A percentile compares a stretch with the other conserved stretches of the same genome.
Conservation (phyloP, 2,113 vertebrate species). For the Copsychus sechellarum region DNA sequence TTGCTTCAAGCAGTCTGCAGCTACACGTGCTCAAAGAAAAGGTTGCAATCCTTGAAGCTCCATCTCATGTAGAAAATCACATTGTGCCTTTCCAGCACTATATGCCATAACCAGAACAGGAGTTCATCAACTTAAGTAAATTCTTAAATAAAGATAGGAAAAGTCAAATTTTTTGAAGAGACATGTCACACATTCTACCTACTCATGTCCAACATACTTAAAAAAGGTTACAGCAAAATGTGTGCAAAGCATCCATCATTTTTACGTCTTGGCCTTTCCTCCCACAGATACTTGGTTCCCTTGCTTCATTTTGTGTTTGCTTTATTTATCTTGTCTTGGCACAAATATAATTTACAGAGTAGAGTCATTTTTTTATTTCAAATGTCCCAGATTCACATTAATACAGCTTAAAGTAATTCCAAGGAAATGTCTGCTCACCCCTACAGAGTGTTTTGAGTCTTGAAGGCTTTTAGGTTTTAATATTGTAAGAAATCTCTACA, state of each 20-base stretch:
- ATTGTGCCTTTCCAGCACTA: not conserved
- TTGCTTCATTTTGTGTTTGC: not conserved
- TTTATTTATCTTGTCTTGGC: not conserved
- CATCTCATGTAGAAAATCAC: not conserved
- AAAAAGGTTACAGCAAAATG: not conserved
- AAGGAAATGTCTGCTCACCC: not conserved
- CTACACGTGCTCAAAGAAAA: not conserved
- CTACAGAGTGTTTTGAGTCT: not conserved
- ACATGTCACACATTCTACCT: not conserved
- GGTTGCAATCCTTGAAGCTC: not conserved
- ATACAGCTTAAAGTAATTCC: not conserved
- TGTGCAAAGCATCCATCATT: not conserved
- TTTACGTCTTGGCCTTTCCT: not conserved
- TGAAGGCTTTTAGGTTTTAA: not conserved
- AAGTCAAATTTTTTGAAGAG: not conserved
- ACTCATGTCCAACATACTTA: accelerated
- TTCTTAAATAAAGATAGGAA: not conserved
- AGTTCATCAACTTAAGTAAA: not conserved
- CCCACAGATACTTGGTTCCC: not conserved
- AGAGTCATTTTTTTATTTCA: not conserved
- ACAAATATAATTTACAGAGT: not conserved
- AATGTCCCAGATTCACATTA: not conserved
- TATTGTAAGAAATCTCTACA: not conserved
- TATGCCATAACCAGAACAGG: not conserved
- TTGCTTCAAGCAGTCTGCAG: not conserved